These are phyloP conservation scores for Plecturocebus donacophilus DNA, from an alignment of 2,113 vertebrate species.

Conservation along the genomic window DNA sequence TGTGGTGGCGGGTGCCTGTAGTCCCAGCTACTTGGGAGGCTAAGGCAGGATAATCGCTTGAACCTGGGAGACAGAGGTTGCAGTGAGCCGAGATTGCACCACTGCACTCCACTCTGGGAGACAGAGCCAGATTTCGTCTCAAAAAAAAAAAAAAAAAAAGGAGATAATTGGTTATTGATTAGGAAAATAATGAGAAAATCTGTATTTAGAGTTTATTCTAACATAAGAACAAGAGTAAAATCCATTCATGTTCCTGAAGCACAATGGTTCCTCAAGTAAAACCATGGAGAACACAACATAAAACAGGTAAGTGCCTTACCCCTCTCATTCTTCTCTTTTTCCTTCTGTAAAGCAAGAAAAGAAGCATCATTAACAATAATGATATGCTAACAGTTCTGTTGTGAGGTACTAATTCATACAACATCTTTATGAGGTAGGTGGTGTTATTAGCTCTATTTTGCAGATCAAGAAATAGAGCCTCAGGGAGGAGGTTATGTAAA, in stretches of 20 bases:
- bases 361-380: not conserved
- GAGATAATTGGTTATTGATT: not conserved
- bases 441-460: not conserved
- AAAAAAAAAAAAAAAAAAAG: too few relatives aligned
- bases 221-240: not conserved
- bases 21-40: too few relatives aligned
- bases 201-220: not conserved
- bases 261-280: not conserved
- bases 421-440: not conserved
- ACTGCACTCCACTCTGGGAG: too few relatives aligned
- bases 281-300: not conserved
- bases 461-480: not conserved
- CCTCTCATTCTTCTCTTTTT: not conserved
- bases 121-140: too few relatives aligned
- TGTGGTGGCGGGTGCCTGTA: too few relatives aligned
- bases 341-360: not conserved
- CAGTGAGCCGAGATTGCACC: too few relatives aligned
- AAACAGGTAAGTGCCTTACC: not conserved
- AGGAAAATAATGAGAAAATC: not conserved
- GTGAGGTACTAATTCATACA: not conserved
- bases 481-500: not conserved
- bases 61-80: too few relatives aligned
- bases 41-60: too few relatives aligned
- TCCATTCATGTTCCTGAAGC: not conserved
- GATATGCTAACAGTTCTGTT: not conserved